Evolutionary conservation across 2,888 invertebrate species (phyloP).

Genomic region (Microchrysa polita): DNA sequence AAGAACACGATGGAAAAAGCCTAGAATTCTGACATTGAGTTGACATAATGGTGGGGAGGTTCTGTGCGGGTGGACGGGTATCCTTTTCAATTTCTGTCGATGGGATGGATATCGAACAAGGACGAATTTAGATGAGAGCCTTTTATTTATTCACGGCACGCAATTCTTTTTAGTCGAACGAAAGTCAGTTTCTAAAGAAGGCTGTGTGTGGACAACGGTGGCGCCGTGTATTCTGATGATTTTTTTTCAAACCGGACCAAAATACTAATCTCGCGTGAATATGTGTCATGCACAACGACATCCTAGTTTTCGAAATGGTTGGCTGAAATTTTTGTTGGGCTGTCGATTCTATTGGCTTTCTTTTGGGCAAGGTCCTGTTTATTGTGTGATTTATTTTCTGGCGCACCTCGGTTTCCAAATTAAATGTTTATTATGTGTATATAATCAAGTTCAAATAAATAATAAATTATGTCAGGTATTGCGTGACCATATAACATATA

Average conservation of each 20-base stretch:
- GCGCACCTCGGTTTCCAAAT: not conserved
- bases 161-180: conserved; percentile 14
- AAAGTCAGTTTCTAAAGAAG: not conserved
- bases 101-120: conserved; percentile 1
- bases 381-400: not conserved
- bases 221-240: conserved; percentile 20
- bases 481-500: too few relatives aligned
- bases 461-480: too few relatives aligned
- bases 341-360: not conserved
- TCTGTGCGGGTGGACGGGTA: not conserved
- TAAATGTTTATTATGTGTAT: not conserved
- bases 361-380: not conserved
- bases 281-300: not conserved
- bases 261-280: not conserved
- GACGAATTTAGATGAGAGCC: conserved; percentile 12
- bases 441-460: too few relatives aligned
- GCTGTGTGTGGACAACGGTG: conserved; percentile 18
- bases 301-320: not conserved
- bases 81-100: not conserved
- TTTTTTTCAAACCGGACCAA: conserved; percentile 8
- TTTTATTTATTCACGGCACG: conserved; percentile 38
- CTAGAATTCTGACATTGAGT: not conserved
- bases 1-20: not conserved
- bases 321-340: not conserved
- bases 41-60: not conserved